Conservation (phyloP, 2,797 vertebrate species). For the Hephaestus fuliginosus region DNA sequence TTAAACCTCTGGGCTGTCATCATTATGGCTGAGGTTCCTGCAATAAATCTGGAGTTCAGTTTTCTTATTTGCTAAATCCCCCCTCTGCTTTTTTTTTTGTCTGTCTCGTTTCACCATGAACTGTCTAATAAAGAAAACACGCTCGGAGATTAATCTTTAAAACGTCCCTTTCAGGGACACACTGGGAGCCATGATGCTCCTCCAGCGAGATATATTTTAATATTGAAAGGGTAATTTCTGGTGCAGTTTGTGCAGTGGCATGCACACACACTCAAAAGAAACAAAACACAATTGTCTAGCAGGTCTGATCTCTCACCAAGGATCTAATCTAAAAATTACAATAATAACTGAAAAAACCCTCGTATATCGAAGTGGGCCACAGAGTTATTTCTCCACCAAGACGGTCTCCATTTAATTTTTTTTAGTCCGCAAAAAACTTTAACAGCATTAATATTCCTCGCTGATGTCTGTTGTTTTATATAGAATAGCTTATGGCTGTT, state of each 20-base stretch:
- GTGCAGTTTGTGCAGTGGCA: constrained; percentile 5
- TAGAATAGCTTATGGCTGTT: constrained; percentile 1
- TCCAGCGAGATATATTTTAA: constrained; percentile 12
- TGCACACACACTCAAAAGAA: not conserved
- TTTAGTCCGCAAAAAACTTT: not conserved
- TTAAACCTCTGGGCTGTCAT: constrained; percentile 56
- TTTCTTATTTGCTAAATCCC: constrained; percentile 36
- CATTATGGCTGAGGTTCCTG: constrained; percentile 6
- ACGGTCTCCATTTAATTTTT: not conserved
- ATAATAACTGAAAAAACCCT: not conserved
- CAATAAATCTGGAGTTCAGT: constrained; percentile 29
- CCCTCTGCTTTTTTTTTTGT: not conserved
- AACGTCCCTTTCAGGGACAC: constrained; percentile 2
- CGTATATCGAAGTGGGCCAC: not conserved
- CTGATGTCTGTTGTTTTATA: not conserved
- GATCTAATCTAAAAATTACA: not conserved
- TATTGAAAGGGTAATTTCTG: constrained; percentile 13
- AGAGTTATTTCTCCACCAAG: not conserved
- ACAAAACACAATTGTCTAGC: not conserved
- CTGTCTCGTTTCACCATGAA: constrained; percentile 29
- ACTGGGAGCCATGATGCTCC: constrained; percentile 7
- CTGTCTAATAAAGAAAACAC: constrained; percentile 34
- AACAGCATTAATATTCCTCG: not conserved
- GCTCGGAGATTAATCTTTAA: constrained; percentile 9
- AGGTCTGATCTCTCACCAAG: constrained; percentile 8